A percentile compares a stretch with the other conserved stretches of the same genome.
These are phyloP conservation scores for Psilopsiagon aurifrons DNA, from an alignment of 2,113 vertebrate species.

Conservation along the genomic window DNA sequence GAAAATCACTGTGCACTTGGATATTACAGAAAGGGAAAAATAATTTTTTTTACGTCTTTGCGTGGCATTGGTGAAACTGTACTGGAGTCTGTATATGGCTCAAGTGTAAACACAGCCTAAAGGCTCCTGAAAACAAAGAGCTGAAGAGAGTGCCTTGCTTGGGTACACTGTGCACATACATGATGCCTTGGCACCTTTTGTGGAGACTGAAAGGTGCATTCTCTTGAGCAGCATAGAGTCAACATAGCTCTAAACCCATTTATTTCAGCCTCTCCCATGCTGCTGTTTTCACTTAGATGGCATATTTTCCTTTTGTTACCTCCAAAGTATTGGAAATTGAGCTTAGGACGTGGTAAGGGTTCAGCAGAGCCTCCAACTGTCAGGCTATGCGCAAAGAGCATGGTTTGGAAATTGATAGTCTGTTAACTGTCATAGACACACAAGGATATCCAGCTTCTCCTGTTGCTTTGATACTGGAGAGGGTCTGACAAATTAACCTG, in stretches of 20 bases:
- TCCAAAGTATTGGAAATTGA: slow-evolving; percentile 9
- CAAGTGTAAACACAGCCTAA: not conserved
- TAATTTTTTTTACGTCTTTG: not conserved
- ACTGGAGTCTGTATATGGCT: not conserved
- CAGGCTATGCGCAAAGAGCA: not conserved
- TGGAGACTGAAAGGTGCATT: not conserved
- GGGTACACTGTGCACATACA: not conserved
- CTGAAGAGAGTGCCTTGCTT: not conserved
- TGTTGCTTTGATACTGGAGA: slow-evolving; percentile 21
- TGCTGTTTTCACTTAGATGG: not conserved
- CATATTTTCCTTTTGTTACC: slow-evolving; percentile 12
- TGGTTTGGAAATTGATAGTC: slow-evolving; percentile 7
- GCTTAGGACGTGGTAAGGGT: not conserved
- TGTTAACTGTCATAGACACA: not conserved
- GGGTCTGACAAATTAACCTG: not conserved
- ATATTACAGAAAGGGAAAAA: not conserved
- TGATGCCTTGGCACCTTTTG: not conserved
- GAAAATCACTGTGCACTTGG: not conserved
- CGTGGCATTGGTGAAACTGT: not conserved
- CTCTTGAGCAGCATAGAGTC: not conserved
- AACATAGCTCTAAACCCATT: not conserved
- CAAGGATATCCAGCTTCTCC: not conserved
- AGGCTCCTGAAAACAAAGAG: not conserved
- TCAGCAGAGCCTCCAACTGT: slow-evolving; percentile 24
- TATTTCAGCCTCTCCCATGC: not conserved